phyloP scores from a whole-genome alignment of 1,140 invertebrate genomes.

The Drosophila hydei region DNA sequence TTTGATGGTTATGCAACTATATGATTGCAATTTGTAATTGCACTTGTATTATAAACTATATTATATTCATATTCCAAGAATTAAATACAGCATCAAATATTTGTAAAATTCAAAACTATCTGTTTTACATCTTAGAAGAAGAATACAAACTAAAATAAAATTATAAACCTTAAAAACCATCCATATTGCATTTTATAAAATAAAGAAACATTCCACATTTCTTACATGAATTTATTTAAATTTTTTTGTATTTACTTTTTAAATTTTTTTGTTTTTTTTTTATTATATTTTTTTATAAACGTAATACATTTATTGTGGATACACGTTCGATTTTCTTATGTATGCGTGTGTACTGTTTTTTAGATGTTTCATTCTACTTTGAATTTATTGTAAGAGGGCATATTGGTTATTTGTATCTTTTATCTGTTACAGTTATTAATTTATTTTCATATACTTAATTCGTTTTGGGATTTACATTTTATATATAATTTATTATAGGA shows the following conservation, averaged over 20 bases:
- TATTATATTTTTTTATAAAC: constrained; percentile 65
- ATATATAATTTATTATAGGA: constrained; percentile 15
- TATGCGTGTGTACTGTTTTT: constrained; percentile 24
- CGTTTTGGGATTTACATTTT: constrained; percentile 64
- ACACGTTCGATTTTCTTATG: constrained; percentile 40
- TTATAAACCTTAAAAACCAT: too few relatives aligned
- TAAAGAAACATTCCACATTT: constrained; percentile 14
- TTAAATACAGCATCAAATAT: constrained; percentile 72
- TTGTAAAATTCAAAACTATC: constrained; percentile 53
- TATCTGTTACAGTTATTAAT: constrained; percentile 57
- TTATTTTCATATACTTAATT: constrained; percentile 67
- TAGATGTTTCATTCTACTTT: too few relatives aligned
- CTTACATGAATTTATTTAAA: constrained; percentile 79
- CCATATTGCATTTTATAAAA: too few relatives aligned
- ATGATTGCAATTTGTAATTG: constrained; percentile 72
- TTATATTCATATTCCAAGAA: constrained; percentile 80
- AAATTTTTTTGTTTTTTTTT: constrained; percentile 68
- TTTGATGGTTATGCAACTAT: constrained; percentile 49
- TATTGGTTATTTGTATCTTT: constrained; percentile 61
- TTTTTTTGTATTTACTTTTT: constrained; percentile 79
- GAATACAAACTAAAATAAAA: too few relatives aligned
- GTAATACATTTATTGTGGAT: constrained; percentile 83
- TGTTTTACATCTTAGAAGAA: too few relatives aligned
- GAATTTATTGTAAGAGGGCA: constrained; percentile 79
- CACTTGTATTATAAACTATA: constrained; percentile 70